These are phyloP conservation scores for Argyra leucocephala DNA, from an alignment of 2,888 invertebrate genomes.

Conservation along the genomic window DNA sequence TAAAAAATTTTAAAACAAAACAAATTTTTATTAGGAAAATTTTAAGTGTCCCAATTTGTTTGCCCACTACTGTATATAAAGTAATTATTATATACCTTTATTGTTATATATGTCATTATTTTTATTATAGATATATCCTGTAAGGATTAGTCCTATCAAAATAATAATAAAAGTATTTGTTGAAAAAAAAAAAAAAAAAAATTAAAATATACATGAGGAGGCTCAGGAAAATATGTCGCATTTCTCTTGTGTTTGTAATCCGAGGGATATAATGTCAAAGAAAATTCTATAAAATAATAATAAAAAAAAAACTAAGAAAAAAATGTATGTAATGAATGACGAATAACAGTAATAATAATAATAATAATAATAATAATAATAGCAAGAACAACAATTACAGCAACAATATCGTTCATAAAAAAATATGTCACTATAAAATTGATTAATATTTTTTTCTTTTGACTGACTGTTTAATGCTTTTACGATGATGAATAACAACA, in stretches of 20 bases:
- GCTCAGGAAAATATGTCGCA: not conserved
- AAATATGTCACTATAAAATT: constrained; percentile 4
- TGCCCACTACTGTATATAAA: too few relatives aligned
- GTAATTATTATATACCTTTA: too few relatives aligned
- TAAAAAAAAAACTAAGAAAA: not conserved
- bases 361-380: not conserved
- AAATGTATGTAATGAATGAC: not conserved
- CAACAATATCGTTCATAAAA: not conserved
- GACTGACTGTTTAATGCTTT: constrained; percentile 4
- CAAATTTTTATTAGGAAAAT: too few relatives aligned
- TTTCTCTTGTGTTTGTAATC: not conserved
- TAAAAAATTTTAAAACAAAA: too few relatives aligned
- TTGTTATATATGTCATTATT: too few relatives aligned
- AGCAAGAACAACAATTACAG: not conserved
- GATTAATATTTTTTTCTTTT: not conserved
- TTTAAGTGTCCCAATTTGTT: too few relatives aligned
- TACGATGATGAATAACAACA: not conserved
- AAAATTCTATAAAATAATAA: not conserved
- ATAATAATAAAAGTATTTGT: not conserved
- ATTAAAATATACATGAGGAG: not conserved
- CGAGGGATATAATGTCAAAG: not conserved
- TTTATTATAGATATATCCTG: too few relatives aligned
- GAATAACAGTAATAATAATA: not conserved
- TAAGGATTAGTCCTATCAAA: not conserved
- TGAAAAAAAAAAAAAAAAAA: not conserved